Conservation (phyloP, 1,140 invertebrate species). For the Acyrthosiphon pisum region DNA sequence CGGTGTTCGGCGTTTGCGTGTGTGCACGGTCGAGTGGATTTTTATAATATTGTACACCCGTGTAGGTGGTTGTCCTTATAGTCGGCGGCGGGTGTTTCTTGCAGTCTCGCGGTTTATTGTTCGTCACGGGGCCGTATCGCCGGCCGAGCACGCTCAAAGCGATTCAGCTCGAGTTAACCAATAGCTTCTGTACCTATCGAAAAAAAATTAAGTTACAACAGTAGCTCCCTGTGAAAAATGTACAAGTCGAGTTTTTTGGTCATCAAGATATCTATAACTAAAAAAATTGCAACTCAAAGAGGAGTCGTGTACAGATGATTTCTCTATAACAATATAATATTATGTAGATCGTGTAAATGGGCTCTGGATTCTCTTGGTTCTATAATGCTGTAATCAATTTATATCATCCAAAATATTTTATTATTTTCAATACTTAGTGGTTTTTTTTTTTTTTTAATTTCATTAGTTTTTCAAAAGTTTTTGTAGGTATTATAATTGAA, state of each 20-base stretch:
- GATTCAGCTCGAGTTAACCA: neutral
- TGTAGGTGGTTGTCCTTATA: slow-evolving; percentile 55
- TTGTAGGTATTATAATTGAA: neutral
- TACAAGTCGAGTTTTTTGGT: neutral
- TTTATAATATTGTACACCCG: slow-evolving; percentile 28
- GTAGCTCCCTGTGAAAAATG: neutral
- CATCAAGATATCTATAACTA: neutral
- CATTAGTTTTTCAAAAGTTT: neutral
- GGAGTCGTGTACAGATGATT: too few species aligned
- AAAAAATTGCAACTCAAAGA: too few species aligned
- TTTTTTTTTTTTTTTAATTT: neutral
- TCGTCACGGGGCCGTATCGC: slow-evolving; percentile 4
- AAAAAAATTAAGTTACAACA: neutral
- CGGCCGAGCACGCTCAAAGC: neutral
- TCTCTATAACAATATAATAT: too few species aligned
- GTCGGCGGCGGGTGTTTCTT: slow-evolving; percentile 28
- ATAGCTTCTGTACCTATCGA: neutral
- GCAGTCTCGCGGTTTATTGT: slow-evolving; percentile 39
- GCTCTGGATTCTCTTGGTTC: too few species aligned
- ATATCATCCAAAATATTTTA: too few species aligned
- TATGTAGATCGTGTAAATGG: too few species aligned
- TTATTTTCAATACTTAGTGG: too few species aligned
- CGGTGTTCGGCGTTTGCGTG: neutral
- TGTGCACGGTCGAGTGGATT: slow-evolving; percentile 32
- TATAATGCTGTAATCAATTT: too few species aligned